Percentiles rank a stretch among this genome's conserved stretches.
phyloP scores from a whole-genome alignment of 1,140 invertebrate species.

The Tetragonula clypearis region DNA sequence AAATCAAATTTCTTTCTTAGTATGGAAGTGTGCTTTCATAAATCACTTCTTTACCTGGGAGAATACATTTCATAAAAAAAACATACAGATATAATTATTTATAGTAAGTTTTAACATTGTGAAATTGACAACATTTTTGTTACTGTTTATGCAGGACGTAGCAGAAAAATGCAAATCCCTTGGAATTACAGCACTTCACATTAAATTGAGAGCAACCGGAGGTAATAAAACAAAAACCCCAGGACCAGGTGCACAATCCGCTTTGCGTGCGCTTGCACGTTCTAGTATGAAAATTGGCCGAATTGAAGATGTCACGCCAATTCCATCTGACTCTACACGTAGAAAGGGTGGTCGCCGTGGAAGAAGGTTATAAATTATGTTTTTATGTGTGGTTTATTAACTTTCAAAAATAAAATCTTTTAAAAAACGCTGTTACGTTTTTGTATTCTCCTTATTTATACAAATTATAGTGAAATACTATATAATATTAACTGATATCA shows the following conservation, averaged over 20 bases:
- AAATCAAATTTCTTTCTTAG: constrained; percentile 66
- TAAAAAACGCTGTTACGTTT: constrained; percentile 41
- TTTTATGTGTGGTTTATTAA: constrained; percentile 63
- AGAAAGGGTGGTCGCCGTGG: constrained; percentile 99
- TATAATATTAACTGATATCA: neutral
- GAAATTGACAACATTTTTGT: neutral
- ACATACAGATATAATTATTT: neutral
- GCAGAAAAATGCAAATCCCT: constrained; percentile 98
- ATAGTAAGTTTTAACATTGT: constrained; percentile 17
- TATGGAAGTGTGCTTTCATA: neutral
- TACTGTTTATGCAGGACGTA: constrained; percentile 89
- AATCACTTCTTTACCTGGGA: constrained; percentile 14
- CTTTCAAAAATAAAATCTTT: constrained; percentile 71
- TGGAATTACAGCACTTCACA: constrained; percentile 98
- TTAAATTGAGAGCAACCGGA: constrained; percentile 98
- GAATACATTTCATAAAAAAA: constrained; percentile 46
- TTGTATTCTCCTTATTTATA: constrained; percentile 15
- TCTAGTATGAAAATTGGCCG: constrained; percentile 99
- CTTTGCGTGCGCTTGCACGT: constrained; percentile 97
- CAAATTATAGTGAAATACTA: neutral
- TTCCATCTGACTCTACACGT: constrained; percentile 98
- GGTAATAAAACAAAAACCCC: constrained; percentile 99
- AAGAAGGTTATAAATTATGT: constrained; percentile 93
- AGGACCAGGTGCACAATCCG: constrained; percentile 99
- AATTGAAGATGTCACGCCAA: constrained; percentile 99